Evolutionary conservation across 2,888 invertebrate species (phyloP).

Genomic region (Petrolisthes manimaculis): DNA sequence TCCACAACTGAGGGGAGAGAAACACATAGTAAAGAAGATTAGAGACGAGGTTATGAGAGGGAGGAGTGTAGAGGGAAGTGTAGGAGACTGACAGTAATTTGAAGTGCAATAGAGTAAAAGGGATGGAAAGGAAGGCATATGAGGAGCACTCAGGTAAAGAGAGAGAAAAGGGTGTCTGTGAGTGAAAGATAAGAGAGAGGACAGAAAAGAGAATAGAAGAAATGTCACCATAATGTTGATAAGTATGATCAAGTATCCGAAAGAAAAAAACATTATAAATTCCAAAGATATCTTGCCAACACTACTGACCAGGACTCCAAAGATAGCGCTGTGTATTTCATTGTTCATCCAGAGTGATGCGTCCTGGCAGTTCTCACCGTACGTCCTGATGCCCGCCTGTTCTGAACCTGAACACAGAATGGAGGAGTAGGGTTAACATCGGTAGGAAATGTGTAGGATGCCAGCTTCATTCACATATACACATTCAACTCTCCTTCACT

Average conservation of each 20-base stretch:
- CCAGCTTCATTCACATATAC: neutral
- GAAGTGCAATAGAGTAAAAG: too few species aligned
- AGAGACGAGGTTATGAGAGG: too few species aligned
- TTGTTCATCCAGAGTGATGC: constrained; percentile 47
- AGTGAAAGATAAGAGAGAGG: neutral
- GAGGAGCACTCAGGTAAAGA: neutral
- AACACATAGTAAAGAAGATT: neutral
- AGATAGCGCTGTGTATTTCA: constrained; percentile 41
- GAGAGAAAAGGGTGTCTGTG: neutral
- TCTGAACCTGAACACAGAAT: constrained; percentile 38
- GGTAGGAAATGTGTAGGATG: neutral
- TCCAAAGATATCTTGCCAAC: neutral
- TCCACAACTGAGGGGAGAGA: constrained; percentile 7
- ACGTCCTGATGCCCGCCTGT: constrained; percentile 49
- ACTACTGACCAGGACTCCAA: constrained; percentile 41
- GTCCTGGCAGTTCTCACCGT: constrained; percentile 39
- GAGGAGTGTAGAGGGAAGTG: too few species aligned
- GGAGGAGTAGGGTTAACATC: neutral
- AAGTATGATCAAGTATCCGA: neutral
- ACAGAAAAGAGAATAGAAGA: neutral
- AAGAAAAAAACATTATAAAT: neutral
- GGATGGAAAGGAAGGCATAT: neutral
- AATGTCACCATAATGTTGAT: neutral
- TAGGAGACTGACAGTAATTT: too few species aligned
- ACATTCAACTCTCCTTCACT: constrained; percentile 13